Base-by-base conservation (phyloP, 2,797 vertebrate species). In the Eutrigla gurnardus region DNA sequence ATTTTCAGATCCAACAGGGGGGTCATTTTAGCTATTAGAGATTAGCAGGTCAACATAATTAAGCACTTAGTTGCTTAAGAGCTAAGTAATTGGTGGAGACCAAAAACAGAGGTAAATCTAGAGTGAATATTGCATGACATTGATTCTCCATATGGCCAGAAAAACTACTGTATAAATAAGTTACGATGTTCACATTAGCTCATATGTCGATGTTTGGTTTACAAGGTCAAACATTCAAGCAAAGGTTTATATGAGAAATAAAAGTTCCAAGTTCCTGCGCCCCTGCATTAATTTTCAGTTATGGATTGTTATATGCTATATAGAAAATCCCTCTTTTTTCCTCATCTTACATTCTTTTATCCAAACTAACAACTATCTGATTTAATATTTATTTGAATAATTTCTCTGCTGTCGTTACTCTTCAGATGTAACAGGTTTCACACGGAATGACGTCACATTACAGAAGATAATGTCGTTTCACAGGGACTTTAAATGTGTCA, bases 151-250 rank as follows among this genome's bases (percentile, higher is more conserved):
- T 6, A 45, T 18, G 17, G 9, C 60, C 42, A 32, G 36, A 47
- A n/a, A 47, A 47, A n/a, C 46, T 47, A 39, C 25, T 50, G n/a
- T 50, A n/a, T 50, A 50, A 50, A 50, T 50, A 50, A 50, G n/a
- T 9, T 18, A 10, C 7, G 25, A 25, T 49, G 47, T 18, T 49
- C 46, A n/a, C 18, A 9, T 50, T 50, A 18, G n/a, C n/a, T 46
- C 2, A 47, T 17, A n/a, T 17, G 45, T 17, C 15, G 8, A 47
- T 47, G 14, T 47, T 47, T 14, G 1, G 15, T 47, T 47, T n/a
- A 47, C 47, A 4, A 5, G n/a, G 17, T 11, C 47, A 50, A 50
- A 18, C 13, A 50, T 50, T 25, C 25, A 25, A 25, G 25, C 25
- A 25, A 25, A 25, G 25, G 25, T 25, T 25, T 25, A 2, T 25